Evolutionary conservation across 2,888 invertebrate species (phyloP).

Genomic region (Drosophila fulvimacula): DNA sequence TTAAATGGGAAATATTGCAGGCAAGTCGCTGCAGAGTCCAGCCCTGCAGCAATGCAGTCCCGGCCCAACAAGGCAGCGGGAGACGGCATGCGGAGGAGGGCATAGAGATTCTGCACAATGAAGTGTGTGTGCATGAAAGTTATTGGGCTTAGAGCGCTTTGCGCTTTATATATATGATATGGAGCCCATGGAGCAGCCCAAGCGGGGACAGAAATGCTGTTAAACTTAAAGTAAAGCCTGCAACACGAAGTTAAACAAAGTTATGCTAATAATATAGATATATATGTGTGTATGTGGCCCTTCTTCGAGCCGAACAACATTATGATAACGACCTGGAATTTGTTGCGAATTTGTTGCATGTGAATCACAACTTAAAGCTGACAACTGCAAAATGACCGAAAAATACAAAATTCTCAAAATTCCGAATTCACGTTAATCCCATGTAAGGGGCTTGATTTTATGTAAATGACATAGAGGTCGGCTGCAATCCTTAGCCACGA

Average conservation of each 20-base stretch:
- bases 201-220: constrained; percentile 11
- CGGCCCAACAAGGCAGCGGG: constrained; percentile 48
- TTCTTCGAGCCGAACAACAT: constrained; percentile 18
- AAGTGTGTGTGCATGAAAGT: constrained; percentile 60
- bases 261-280: constrained; percentile 50
- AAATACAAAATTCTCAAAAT: neutral
- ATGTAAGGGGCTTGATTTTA: neutral
- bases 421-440: neutral
- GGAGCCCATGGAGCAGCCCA: constrained; percentile 8
- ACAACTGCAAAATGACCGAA: constrained; percentile 5
- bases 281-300: neutral
- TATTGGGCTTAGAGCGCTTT: constrained; percentile 74
- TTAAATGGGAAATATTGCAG: constrained; percentile 77
- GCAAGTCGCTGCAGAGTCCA: constrained; percentile 49
- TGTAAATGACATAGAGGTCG: neutral
- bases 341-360: constrained; percentile 43
- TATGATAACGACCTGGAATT: constrained; percentile 47
- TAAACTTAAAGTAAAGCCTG: constrained; percentile 55
- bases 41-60: constrained; percentile 76
- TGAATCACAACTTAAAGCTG: constrained; percentile 34
- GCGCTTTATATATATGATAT: constrained; percentile 63
- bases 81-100: neutral
- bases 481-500: neutral
- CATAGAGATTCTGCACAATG: constrained; percentile 21
- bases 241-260: constrained; percentile 53